Conservation (phyloP, 2,113 vertebrate species). For the Ceyx margarethae region DNA sequence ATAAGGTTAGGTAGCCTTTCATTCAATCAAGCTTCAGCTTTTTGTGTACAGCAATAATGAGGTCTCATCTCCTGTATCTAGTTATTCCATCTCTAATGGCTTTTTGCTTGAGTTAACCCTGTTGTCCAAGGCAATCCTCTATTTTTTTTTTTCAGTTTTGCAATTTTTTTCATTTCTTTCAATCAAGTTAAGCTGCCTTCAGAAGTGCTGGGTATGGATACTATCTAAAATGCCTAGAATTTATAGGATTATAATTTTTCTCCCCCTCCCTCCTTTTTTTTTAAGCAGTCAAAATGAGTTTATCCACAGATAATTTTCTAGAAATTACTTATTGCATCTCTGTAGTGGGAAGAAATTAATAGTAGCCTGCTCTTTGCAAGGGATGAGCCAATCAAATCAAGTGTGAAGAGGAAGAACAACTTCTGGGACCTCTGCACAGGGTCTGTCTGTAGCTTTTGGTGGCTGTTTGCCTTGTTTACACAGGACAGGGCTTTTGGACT, state of each 20-base stretch:
- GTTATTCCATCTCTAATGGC: not conserved
- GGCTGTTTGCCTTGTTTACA: not conserved
- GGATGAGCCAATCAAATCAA: not conserved
- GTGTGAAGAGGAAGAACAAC: not conserved
- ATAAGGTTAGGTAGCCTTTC: not conserved
- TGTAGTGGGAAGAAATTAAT: not conserved
- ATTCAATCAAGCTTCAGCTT: not conserved
- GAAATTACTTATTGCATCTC: not conserved
- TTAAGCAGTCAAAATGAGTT: not conserved
- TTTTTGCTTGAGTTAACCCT: not conserved
- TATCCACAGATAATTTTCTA: not conserved
- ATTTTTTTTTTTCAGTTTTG: not conserved
- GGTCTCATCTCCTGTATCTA: not conserved
- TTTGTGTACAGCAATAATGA: not conserved
- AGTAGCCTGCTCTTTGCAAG: not conserved
- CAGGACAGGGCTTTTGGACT: not conserved
- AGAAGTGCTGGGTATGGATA: not conserved
- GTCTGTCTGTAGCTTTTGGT: not conserved
- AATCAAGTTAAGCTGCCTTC: not conserved
- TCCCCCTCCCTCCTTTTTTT: not conserved
- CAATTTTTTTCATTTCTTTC: not conserved
- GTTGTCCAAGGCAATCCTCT: not conserved
- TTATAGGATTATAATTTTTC: fast-evolving
- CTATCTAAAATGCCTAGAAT: not conserved
- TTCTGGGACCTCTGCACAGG: not conserved